Percentiles rank a stretch among this genome's conserved stretches.
These are phyloP conservation scores for Serinus canaria DNA, from an alignment of 2,113 vertebrate genomes.

Conservation along the genomic window DNA sequence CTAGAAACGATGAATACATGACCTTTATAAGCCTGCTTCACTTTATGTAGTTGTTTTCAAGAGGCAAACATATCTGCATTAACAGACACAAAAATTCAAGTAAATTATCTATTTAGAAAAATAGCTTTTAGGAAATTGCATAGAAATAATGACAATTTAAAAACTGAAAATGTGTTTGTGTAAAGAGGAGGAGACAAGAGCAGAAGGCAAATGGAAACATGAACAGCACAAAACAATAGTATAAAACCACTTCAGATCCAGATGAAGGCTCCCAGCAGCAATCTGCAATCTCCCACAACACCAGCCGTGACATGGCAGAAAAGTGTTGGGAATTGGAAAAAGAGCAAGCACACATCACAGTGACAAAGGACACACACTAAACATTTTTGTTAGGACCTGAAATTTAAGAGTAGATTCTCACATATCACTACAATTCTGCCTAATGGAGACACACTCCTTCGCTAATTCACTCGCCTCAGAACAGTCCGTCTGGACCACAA, in stretches of 20 bases:
- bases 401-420: neutral
- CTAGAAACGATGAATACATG: neutral
- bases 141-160: neutral
- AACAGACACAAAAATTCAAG: neutral
- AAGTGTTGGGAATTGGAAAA: neutral
- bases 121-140: neutral
- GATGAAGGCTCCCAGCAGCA: neutral
- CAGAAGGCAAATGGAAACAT: neutral
- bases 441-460: neutral
- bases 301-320: neutral
- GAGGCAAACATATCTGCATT: neutral
- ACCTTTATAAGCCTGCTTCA: slow-evolving; percentile 25
- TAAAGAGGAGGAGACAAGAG: neutral
- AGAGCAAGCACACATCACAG: neutral
- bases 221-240: neutral
- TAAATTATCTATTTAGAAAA: neutral
- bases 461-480: neutral
- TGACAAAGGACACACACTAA: neutral
- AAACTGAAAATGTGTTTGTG: neutral
- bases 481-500: neutral
- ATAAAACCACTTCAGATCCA: neutral
- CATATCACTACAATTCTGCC: neutral
- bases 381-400: neutral
- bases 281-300: neutral
- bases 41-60: neutral